Conservation (phyloP, 2,888 invertebrate species). For the Polietes domitor region DNA sequence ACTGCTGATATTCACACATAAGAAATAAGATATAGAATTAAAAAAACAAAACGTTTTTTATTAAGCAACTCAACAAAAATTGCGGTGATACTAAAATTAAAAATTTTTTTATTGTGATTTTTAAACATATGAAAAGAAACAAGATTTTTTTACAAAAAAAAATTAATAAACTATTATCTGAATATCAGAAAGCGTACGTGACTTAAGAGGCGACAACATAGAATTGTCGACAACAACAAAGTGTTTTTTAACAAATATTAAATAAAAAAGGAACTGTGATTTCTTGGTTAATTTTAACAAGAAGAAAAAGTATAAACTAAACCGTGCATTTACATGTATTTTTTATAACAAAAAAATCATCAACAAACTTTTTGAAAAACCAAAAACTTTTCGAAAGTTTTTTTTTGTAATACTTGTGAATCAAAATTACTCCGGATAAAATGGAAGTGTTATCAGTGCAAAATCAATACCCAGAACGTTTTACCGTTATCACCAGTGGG, state of each 20-base stretch:
- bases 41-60: conserved; percentile 47
- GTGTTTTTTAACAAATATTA: conserved; percentile 24
- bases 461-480: conserved; percentile 68
- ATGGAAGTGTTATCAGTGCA: conserved; percentile 71
- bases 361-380: conserved; percentile 26
- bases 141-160: conserved; percentile 18
- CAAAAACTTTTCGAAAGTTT: conserved; percentile 40
- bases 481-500: conserved; percentile 58
- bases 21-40: conserved; percentile 11
- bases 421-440: conserved; percentile 66
- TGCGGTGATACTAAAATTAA: conserved; percentile 63
- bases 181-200: conserved; percentile 65
- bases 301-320: conserved; percentile 30
- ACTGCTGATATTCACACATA: conserved; percentile 66
- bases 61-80: conserved; percentile 45
- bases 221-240: conserved; percentile 43
- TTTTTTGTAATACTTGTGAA: conserved; percentile 54
- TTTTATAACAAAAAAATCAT: conserved; percentile 48
- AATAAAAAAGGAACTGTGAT: conserved; percentile 60
- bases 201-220: conserved; percentile 57
- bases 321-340: conserved; percentile 59
- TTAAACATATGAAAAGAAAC: conserved; percentile 52
- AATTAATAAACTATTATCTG: not conserved
- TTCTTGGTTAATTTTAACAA: conserved; percentile 60
- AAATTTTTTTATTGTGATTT: conserved; percentile 61